Evolutionary conservation across 2,888 invertebrate genomes (phyloP), one percentile per base, ranked within the genome.

Genomic region (Calameuta pallipes): DNA sequence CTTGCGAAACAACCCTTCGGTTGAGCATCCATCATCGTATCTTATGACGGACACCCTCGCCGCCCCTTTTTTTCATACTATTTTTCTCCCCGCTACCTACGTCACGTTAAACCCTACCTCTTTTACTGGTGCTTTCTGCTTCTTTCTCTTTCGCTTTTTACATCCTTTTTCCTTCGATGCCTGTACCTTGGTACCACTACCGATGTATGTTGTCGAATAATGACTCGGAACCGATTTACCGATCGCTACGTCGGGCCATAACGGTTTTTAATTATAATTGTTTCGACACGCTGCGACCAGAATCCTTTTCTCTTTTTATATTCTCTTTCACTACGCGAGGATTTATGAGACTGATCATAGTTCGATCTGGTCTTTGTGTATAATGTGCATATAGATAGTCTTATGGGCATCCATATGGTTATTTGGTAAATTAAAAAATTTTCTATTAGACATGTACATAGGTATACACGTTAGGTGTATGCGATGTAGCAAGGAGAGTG

Each of bases 1-100:
- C 75, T 80, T 79, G 80, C 79, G 80, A 85, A 86, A 82, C 89
- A 90, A 90, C 91, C 91, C 90, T 90, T 90, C 89, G 23, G 23
- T 23, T 23, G 86, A 80, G 86, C 89, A 91, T 91, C 87, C 88
- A 90, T 91, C 91, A 89, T 89, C 88, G 86, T 86, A 83, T 87
- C 85, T 89, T 85, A 82, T 84, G 86, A 87, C 85, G 81, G 80
- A 86, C 89, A 89, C 89, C 89, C 88, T 87, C 89, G 86, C 88
- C 85, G 87, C 87, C 88, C 85, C 87, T 89, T 89, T 88, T 83
- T 77, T 76, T 33, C 78, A 36, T 37, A 69, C 78, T 75, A 80
- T 56, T 56, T 76, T 76, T 76, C 74, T 71, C 80, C 79, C 31
- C 30, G 71, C 71, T 30, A 34, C 30, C 34, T 15, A 71, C 71